Percentiles rank a stretch among this genome's conserved stretches.
These are phyloP conservation scores for Recurvirostra avosetta DNA, from an alignment of 2,113 vertebrate species.

Conservation along the genomic window DNA sequence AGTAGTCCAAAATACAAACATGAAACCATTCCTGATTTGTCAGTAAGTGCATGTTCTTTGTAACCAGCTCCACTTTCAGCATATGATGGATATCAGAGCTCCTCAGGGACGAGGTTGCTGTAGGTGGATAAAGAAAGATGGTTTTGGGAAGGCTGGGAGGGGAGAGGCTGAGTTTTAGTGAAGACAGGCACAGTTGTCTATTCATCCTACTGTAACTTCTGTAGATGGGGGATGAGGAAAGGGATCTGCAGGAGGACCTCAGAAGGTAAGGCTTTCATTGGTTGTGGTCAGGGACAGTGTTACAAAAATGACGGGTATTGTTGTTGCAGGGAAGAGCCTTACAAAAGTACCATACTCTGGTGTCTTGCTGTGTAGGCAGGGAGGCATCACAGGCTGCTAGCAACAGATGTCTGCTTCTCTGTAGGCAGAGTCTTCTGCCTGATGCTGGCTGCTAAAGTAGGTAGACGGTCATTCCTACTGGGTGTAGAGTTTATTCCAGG, in stretches of 20 bases:
- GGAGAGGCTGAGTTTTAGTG: neutral
- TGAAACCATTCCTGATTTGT: neutral
- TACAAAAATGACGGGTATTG: neutral
- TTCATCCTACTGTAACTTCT: neutral
- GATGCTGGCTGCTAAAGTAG: neutral
- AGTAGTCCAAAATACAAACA: neutral
- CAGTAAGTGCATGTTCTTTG: neutral
- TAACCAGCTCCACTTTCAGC: too few relatives aligned
- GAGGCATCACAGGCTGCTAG: neutral
- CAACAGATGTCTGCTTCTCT: neutral
- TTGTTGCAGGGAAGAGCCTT: neutral
- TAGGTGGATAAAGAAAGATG: accelerated
- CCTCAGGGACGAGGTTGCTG: neutral
- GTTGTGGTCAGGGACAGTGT: accelerated
- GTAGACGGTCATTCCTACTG: neutral
- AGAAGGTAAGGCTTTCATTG: neutral
- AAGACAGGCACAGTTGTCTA: accelerated
- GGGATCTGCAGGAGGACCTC: neutral
- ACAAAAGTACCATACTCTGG: neutral
- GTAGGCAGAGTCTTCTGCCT: neutral
- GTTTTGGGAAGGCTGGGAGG: neutral
- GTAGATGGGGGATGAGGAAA: neutral
- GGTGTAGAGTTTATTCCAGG: neutral
- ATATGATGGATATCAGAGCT: neutral
- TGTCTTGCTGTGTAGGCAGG: neutral